Base-by-base conservation (phyloP, 2,797 vertebrate genomes). In the Gambusia yucatana region DNA sequence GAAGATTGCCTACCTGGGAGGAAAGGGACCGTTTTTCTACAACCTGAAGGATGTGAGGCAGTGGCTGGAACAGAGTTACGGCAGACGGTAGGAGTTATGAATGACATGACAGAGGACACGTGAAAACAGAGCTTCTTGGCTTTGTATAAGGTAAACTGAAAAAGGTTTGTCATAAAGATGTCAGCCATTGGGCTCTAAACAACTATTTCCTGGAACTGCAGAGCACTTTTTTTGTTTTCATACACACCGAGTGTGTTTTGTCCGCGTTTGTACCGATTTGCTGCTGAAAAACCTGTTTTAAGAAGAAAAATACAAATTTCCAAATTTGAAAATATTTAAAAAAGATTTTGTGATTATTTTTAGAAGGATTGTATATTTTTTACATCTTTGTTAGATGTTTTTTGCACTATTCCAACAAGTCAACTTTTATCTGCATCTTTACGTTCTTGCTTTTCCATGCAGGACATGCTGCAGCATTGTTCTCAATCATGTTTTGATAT, bases 21-120 rank as follows among this genome's bases (percentile, higher is more conserved):
- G 98, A 6, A 99, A 99, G 90, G 98, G 98, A 11, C 98, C 98
- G 0, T 99, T 99, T 93, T 98, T 95, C 92, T 99, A 99, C 92
- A 97, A 95, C 84, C 95, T 99, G 82, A 97, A 97, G 86, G 97
- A 98, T 82, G 97, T 98, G 75, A 95, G 95, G 47, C 93, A 88
- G 80, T 99, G 98, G 98, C 94, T 99, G 86, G 98, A 99, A 82
- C 96, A 95, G 91, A 97, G 96, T 87, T 97, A 96, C 79, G 96
- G 95, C 71, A 96, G 96, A 88, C 96, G 95, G 94, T 97, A 97
- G 96, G 95, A 84, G 46, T 11, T 36, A 39, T 16, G 6, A 50
- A 81, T n/a, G 47, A 72, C 43, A 16, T 72, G 63, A 92, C 94
- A 93, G 89, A 47, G 91, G 93, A 69, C 89, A 94, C 93, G 92